phyloP scores from a whole-genome alignment of 2,888 invertebrate genomes.

The Steromphala cineraria region DNA sequence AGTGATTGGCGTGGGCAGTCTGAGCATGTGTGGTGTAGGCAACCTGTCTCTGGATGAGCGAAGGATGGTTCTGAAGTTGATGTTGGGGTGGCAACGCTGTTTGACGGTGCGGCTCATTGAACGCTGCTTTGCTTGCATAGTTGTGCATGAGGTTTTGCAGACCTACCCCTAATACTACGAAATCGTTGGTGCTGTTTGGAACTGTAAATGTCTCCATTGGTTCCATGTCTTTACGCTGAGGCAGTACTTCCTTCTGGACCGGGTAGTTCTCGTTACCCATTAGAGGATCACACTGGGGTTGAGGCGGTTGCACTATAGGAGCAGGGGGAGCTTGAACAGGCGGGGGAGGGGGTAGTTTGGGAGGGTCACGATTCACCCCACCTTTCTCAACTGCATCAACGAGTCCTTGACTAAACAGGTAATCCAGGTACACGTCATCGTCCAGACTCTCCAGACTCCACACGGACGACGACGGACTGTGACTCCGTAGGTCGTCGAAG shows the following conservation, averaged over 20 bases:
- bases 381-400: slow-evolving; percentile 62
- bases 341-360: background rate
- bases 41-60: background rate
- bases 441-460: slow-evolving; percentile 63
- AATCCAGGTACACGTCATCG: slow-evolving; percentile 68
- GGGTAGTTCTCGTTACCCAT: background rate
- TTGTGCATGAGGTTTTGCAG: slow-evolving; percentile 69
- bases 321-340: background rate
- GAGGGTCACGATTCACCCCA: background rate
- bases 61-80: background rate
- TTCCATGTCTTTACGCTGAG: background rate
- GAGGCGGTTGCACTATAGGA: background rate
- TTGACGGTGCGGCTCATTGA: slow-evolving; percentile 16
- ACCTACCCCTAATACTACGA: slow-evolving; percentile 74
- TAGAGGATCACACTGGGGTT: background rate
- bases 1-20: background rate
- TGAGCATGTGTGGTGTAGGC: background rate
- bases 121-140: slow-evolving; percentile 50
- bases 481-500: slow-evolving; percentile 52
- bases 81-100: background rate
- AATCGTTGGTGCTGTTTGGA: slow-evolving; percentile 48
- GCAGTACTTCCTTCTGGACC: background rate
- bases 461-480: slow-evolving; percentile 53
- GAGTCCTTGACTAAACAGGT: slow-evolving; percentile 68
- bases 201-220: slow-evolving; percentile 23